Percentiles rank a stretch among this genome's conserved stretches.
Conservation (phyloP, 2,113 vertebrate species). For the Bufo bufo region DNA sequence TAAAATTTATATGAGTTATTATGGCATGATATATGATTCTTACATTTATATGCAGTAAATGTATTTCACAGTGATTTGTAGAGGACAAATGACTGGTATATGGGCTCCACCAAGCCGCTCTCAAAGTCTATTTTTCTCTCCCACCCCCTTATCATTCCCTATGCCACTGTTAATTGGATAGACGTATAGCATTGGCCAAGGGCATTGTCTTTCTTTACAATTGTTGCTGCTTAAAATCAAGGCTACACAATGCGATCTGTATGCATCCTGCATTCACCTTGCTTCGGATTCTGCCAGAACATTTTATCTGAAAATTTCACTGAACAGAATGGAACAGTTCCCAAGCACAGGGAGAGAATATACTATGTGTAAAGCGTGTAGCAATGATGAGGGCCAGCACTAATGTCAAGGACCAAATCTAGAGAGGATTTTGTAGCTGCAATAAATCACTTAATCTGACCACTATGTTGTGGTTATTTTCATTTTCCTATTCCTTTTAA, state of each 20-base stretch:
- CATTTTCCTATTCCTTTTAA: slow-evolving; percentile 57
- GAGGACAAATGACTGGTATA: slow-evolving; percentile 53
- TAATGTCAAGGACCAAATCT: slow-evolving; percentile 58
- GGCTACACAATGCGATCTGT: slow-evolving; percentile 58
- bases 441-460: slow-evolving; percentile 58
- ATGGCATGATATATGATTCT: slow-evolving; percentile 40
- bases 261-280: slow-evolving; percentile 57
- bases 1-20: slow-evolving; percentile 49
- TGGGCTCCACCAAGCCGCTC: slow-evolving; percentile 38
- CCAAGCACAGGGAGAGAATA: slow-evolving; percentile 55
- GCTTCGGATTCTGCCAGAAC: slow-evolving; percentile 58
- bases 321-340: slow-evolving; percentile 58
- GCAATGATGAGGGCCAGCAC: slow-evolving; percentile 52
- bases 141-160: slow-evolving; percentile 32
- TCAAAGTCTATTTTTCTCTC: slow-evolving; percentile 49
- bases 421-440: slow-evolving; percentile 57
- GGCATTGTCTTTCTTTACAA: slow-evolving; percentile 58
- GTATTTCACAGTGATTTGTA: slow-evolving; percentile 43
- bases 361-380: slow-evolving; percentile 55
- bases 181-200: slow-evolving; percentile 59
- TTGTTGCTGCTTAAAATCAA: slow-evolving; percentile 58
- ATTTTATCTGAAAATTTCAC: slow-evolving; percentile 59
- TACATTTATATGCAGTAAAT: slow-evolving; percentile 46
- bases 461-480: slow-evolving; percentile 58
- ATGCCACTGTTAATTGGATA: slow-evolving; percentile 57